Percentiles rank a stretch among this genome's conserved stretches.
These are phyloP conservation scores for Nerophis ophidion DNA, from an alignment of 2,113 vertebrate genomes.

Conservation along the genomic window DNA sequence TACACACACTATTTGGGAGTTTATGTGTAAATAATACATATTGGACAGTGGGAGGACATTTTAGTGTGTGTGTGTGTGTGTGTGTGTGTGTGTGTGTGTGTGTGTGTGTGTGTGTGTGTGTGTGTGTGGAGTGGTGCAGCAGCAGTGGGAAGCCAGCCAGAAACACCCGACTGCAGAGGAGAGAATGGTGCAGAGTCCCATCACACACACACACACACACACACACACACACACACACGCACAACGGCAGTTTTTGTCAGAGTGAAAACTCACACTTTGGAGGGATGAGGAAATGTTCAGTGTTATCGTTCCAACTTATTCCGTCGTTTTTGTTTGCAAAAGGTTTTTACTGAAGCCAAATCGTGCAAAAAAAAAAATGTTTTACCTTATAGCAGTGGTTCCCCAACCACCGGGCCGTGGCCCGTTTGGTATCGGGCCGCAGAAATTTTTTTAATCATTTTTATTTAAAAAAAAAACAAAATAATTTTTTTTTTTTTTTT, in stretches of 20 bases:
- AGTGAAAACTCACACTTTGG: slow-evolving; percentile 17
- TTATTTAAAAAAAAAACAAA: too few species aligned
- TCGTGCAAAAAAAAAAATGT: too few species aligned
- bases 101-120: slow-evolving; percentile 19
- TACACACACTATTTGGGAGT: slow-evolving; percentile 10
- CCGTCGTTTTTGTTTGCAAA: too few species aligned
- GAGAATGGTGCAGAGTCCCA: slow-evolving; percentile 66
- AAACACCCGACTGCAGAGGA: slow-evolving; percentile 65
- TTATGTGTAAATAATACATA: slow-evolving; percentile 11
- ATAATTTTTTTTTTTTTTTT: too few species aligned
- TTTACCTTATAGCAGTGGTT: too few species aligned
- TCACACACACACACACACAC: slow-evolving; percentile 19
- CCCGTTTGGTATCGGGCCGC: too few species aligned
- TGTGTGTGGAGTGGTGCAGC: slow-evolving; percentile 60
- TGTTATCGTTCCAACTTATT: too few species aligned
- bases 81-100: slow-evolving; percentile 21
- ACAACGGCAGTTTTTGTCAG: slow-evolving; percentile 30
- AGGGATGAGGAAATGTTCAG: too few species aligned
- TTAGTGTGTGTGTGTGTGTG: slow-evolving; percentile 15
- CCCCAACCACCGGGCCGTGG: too few species aligned
- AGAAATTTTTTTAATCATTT: too few species aligned
- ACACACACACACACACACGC: slow-evolving; percentile 29
- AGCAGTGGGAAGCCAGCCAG: slow-evolving; percentile 63
- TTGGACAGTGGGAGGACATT: neutral
- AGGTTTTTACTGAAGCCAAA: too few species aligned